Conservation (phyloP, 2,113 vertebrate genomes). For the Salvelinus fontinalis region DNA sequence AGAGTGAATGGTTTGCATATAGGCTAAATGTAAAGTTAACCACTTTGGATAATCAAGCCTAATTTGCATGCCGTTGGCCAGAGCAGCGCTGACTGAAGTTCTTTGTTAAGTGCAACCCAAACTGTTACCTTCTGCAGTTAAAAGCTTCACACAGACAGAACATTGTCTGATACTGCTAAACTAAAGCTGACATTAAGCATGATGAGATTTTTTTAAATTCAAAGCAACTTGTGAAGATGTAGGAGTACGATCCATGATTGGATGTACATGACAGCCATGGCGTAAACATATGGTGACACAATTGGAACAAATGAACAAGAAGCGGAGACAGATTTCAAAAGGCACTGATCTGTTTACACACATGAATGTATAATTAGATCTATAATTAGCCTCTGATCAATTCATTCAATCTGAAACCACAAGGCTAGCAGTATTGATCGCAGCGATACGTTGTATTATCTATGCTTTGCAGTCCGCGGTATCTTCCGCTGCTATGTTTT, state of each 20-base stretch:
- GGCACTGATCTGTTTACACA: slow-evolving; percentile 20
- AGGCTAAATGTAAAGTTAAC: too few species aligned
- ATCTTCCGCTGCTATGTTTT: background rate
- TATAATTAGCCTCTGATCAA: slow-evolving; percentile 14
- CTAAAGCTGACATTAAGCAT: too few species aligned
- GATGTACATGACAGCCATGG: background rate
- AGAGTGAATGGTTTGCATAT: too few species aligned
- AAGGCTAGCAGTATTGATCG: slow-evolving; percentile 19
- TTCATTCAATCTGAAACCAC: slow-evolving; percentile 23
- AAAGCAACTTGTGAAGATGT: too few species aligned
- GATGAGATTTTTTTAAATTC: too few species aligned
- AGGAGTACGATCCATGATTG: background rate
- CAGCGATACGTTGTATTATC: slow-evolving; percentile 7
- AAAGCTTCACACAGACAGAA: too few species aligned
- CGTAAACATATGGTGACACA: background rate
- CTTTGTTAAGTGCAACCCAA: too few species aligned
- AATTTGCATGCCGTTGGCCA: too few species aligned
- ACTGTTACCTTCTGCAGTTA: too few species aligned
- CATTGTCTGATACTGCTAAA: too few species aligned
- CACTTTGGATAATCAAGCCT: too few species aligned
- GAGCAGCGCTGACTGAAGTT: too few species aligned
- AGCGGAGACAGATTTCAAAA: slow-evolving; percentile 9
- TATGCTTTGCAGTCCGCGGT: background rate
- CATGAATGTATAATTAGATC: slow-evolving; percentile 35
- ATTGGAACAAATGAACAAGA: background rate